A percentile compares a stretch with the other conserved stretches of the same genome.
phyloP scores from a whole-genome alignment of 2,113 vertebrate species.

The Eupsittula cactorum region DNA sequence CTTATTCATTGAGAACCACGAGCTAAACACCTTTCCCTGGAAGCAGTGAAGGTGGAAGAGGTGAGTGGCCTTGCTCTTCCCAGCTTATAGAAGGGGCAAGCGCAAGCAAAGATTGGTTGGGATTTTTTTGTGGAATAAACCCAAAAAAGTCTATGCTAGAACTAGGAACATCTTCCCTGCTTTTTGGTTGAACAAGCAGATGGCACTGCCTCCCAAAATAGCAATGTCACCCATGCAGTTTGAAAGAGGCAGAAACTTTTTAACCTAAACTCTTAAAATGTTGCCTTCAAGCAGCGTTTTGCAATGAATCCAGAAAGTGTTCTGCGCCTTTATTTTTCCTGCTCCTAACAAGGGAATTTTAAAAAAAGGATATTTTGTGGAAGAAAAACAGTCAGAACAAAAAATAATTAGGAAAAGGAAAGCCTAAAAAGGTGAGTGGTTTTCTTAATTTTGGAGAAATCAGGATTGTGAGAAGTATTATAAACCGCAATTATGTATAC shows the following conservation, averaged over 20 bases:
- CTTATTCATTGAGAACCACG: not conserved
- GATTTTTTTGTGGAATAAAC: conserved; percentile 23
- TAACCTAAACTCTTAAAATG: conserved; percentile 47
- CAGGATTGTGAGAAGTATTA: conserved; percentile 23
- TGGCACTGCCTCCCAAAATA: conserved; percentile 49
- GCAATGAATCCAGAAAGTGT: not conserved
- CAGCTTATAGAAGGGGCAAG: not conserved
- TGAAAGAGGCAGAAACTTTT: conserved; percentile 49
- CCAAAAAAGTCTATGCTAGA: conserved; percentile 27
- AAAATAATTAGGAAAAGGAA: conserved; percentile 33
- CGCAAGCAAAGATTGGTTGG: fast-evolving
- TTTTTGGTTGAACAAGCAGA: conserved; percentile 59
- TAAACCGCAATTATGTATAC: conserved; percentile 57
- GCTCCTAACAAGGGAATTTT: not conserved
- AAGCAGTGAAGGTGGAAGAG: not conserved
- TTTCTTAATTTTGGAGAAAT: conserved; percentile 56
- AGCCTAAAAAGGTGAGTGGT: conserved; percentile 12
- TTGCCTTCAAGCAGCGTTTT: conserved; percentile 15
- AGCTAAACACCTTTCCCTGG: not conserved
- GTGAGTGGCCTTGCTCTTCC: not conserved
- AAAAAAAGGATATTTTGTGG: not conserved
- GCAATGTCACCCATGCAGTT: conserved; percentile 42
- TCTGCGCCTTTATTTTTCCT: not conserved
- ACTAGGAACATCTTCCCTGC: conserved; percentile 40
- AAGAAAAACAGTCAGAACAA: not conserved